These are phyloP conservation scores for Cecidostiba fungosa DNA, from an alignment of 2,888 invertebrate species.

Conservation along the genomic window DNA sequence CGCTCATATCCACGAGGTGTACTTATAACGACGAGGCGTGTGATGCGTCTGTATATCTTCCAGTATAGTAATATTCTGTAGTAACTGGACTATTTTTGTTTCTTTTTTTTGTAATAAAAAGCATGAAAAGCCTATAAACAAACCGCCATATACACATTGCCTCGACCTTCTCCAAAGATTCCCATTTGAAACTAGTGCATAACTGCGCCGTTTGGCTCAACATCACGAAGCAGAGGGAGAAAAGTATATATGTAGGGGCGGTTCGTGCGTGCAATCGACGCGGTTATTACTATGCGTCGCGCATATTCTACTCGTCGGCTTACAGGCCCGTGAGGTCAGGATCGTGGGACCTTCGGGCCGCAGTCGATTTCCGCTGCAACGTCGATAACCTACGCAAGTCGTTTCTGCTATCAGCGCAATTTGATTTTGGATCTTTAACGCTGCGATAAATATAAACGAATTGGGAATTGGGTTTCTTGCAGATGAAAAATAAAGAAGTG, in stretches of 20 bases:
- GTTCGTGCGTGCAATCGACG: neutral
- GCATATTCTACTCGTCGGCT: constrained; percentile 67
- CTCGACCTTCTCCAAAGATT: neutral
- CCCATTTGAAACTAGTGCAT: neutral
- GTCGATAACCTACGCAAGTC: neutral
- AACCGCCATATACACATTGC: neutral
- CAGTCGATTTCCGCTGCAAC: constrained; percentile 24
- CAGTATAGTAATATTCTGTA: constrained; percentile 6
- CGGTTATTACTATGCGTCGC: constrained; percentile 63
- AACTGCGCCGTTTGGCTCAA: no score
- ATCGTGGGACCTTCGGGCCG: constrained; percentile 70
- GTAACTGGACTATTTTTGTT: neutral
- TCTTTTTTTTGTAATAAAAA: constrained; percentile 29
- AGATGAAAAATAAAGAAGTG: no score
- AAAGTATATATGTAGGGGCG: no score
- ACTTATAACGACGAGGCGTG: no score
- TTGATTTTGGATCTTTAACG: no score
- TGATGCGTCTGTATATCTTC: neutral
- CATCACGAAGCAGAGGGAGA: no score
- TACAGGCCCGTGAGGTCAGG: constrained; percentile 72
- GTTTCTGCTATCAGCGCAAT: no score
- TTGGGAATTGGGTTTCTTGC: no score
- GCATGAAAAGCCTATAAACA: neutral
- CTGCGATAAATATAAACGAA: no score
- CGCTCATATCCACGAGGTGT: neutral